These are phyloP conservation scores for Beaufortia kweichowensis DNA, from an alignment of 2,113 vertebrate genomes.

Conservation along the genomic window DNA sequence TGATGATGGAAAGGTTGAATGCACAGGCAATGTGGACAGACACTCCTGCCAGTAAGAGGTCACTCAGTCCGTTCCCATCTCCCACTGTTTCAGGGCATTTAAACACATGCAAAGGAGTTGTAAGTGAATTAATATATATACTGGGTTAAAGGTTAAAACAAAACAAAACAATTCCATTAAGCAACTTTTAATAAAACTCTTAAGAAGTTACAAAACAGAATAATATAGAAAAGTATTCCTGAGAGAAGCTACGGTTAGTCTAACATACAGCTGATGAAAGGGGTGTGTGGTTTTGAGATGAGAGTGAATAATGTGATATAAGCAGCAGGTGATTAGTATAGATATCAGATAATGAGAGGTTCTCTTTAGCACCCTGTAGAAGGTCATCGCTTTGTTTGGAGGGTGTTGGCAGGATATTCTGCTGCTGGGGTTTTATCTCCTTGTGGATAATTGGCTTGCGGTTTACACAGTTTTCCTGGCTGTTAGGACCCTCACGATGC, in stretches of 20 bases:
- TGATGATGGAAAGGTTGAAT: slow-evolving; percentile 24
- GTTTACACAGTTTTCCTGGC: slow-evolving; percentile 92
- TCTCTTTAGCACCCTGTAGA: slow-evolving; percentile 40
- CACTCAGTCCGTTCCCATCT: slow-evolving; percentile 52
- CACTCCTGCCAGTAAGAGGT: not conserved
- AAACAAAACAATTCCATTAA: not conserved
- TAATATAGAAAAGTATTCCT: slow-evolving; percentile 50
- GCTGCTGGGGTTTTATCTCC: slow-evolving; percentile 19
- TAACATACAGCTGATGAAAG: slow-evolving; percentile 14
- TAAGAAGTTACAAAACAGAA: not conserved
- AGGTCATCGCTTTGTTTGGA: slow-evolving; percentile 55
- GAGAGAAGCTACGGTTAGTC: slow-evolving; percentile 47
- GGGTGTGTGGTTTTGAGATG: slow-evolving; percentile 33
- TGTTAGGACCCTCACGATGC: slow-evolving; percentile 93
- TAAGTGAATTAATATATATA: slow-evolving; percentile 16
- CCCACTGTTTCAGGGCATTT: slow-evolving; percentile 48
- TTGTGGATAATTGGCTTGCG: not conserved
- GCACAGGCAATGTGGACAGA: not conserved
- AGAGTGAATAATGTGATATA: slow-evolving; percentile 5
- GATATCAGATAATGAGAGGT: slow-evolving; percentile 1
- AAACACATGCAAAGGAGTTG: not conserved
- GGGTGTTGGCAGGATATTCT: slow-evolving; percentile 34
- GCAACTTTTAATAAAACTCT: not conserved
- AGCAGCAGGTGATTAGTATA: slow-evolving; percentile 6
- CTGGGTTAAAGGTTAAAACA: not conserved